phyloP scores from a whole-genome alignment of 2,888 invertebrate species.

The Mayetiola destructor region DNA sequence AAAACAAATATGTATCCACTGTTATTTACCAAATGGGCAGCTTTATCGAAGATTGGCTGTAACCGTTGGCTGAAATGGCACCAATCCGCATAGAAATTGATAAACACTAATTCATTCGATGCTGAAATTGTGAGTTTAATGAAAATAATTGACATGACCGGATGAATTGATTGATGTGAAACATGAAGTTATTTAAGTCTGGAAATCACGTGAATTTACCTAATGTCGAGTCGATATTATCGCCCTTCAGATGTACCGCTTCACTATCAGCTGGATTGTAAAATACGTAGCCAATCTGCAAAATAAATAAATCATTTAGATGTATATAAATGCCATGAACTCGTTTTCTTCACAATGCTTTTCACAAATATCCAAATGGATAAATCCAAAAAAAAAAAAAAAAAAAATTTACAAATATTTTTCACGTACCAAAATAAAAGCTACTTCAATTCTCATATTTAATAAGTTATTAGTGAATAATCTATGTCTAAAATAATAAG shows the following conservation, averaged over 20 bases:
- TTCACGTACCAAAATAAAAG: constrained; percentile 4
- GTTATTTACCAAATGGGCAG: constrained; percentile 61
- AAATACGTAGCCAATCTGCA: constrained; percentile 37
- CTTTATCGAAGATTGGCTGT: constrained; percentile 92
- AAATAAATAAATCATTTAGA: constrained; percentile 11
- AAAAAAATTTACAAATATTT: not conserved
- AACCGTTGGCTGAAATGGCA: constrained; percentile 96
- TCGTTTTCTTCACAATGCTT: not conserved
- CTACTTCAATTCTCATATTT: not conserved
- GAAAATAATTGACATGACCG: constrained; percentile 20
- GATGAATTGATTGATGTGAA: not conserved
- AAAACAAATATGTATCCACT: too few relatives aligned
- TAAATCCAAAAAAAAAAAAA: not conserved
- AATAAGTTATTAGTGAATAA: constrained; percentile 1
- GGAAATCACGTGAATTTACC: constrained; percentile 40
- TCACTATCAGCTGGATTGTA: constrained; percentile 68
- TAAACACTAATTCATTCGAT: constrained; percentile 89
- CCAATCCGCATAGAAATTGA: constrained; percentile 99
- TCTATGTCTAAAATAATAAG: constrained; percentile 4
- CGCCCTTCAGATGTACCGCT: constrained; percentile 63
- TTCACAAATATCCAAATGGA: not conserved
- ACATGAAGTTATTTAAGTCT: not conserved
- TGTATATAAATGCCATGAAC: not conserved
- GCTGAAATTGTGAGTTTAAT: constrained; percentile 45
- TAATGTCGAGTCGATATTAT: constrained; percentile 71